A percentile compares a stretch with the other conserved stretches of the same genome.
These are phyloP conservation scores for Naso thynnoides DNA, from an alignment of 2,797 vertebrate genomes.

Conservation along the genomic window DNA sequence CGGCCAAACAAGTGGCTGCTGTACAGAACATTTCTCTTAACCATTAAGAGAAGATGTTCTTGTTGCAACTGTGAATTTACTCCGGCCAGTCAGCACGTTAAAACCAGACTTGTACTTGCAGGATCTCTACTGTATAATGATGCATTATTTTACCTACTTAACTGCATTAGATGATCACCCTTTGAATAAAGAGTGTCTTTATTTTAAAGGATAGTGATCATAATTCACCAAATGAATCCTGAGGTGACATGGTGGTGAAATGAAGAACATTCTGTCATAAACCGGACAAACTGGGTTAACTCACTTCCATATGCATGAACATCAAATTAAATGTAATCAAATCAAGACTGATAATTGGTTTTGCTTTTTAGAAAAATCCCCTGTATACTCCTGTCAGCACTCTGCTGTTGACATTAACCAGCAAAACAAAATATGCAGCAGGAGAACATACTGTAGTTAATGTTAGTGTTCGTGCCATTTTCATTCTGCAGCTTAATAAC, in stretches of 20 bases:
- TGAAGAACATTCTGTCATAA: neutral
- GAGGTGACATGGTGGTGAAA: too few relatives aligned
- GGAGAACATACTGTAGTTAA: too few relatives aligned
- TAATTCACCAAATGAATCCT: neutral
- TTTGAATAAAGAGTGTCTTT: neutral
- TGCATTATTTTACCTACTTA: neutral
- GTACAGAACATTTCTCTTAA: constrained; percentile 18
- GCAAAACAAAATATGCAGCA: neutral
- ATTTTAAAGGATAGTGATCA: neutral
- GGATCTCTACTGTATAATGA: neutral
- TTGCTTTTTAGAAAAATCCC: neutral
- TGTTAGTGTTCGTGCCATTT: neutral
- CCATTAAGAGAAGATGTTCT: neutral
- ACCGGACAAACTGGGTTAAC: neutral
- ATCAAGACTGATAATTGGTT: neutral
- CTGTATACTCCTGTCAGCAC: too few relatives aligned
- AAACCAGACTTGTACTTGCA: neutral
- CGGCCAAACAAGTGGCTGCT: constrained; percentile 18
- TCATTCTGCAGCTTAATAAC: neutral
- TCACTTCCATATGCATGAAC: neutral
- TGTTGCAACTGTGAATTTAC: neutral
- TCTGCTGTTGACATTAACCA: neutral
- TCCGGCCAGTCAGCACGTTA: neutral
- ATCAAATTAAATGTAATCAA: constrained; percentile 3
- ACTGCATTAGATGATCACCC: neutral